Conservation (phyloP, 2,888 invertebrate species). For the Sthenelais limicola region DNA sequence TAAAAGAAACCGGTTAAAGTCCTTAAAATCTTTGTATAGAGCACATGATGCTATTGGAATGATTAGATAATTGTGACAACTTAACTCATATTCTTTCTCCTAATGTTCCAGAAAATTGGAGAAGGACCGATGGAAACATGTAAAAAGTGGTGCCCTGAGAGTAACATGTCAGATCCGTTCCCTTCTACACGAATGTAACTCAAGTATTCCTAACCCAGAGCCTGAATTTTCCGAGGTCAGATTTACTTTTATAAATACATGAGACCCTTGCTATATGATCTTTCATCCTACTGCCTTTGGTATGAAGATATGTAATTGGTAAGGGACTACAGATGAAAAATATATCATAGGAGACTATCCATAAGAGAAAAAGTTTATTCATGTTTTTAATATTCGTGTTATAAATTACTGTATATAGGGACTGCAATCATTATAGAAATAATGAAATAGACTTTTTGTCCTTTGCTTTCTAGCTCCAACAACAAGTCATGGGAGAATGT, state of each 20-base stretch:
- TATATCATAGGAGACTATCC: background rate
- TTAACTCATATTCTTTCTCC: no score
- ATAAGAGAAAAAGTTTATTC: background rate
- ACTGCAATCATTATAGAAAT: background rate
- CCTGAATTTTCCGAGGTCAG: slow-evolving; percentile 62
- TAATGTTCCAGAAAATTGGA: slow-evolving; percentile 65
- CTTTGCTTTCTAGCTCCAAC: slow-evolving; percentile 63
- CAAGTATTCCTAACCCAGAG: slow-evolving; percentile 60
- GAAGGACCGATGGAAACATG: slow-evolving; percentile 63
- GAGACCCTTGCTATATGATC: background rate
- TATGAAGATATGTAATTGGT: no score
- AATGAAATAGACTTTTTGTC: background rate
- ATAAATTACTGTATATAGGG: no score
- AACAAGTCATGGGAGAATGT: slow-evolving; percentile 68
- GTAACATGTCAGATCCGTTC: slow-evolving; percentile 66
- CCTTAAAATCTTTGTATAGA: no score
- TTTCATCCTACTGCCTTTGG: background rate
- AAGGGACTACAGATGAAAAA: no score
- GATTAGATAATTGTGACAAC: no score
- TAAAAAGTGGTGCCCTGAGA: slow-evolving; percentile 59
- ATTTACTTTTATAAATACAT: background rate
- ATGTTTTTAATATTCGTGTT: background rate
- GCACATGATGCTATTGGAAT: no score
- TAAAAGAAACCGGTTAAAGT: no score
- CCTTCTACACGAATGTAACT: slow-evolving; percentile 65